Evolutionary conservation across 2,113 vertebrate species (phyloP), one percentile per base, ranked within the genome.

Genomic region (Urocynchramus pylzowi): DNA sequence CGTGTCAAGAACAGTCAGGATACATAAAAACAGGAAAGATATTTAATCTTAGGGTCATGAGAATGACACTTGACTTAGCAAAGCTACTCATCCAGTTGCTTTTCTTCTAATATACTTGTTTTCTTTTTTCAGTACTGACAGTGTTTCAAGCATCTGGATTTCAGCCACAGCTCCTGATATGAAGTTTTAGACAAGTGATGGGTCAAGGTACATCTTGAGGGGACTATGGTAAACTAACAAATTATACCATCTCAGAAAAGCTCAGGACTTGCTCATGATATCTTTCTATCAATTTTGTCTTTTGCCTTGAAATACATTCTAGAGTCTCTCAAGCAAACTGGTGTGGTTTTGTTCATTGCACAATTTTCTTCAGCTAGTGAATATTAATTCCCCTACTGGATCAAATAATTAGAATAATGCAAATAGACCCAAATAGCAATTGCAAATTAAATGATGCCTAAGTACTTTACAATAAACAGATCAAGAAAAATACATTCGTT

Each of bases 1-100:
- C 1, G 0, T 78, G 83, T 68, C 5, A 9, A 84, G 87, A 84
- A 5, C 56, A 54, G 52, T 71, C 88, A 94, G 88, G 83, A 95
- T 82, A 47, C 79, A 89, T 68, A 90, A 95, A 96, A 93, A 90
- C 95, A 96, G 95, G 95, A 97, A 96, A 96, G 90, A 84, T 96
- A 69, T 94, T 97, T 90, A 96, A 94, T 97, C 92, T 89, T 89
- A 84, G 70, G 84, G 93, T 95, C 90, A 84, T 89, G 96, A 92
- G 92, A 97, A 96, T 90, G 83, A 95, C 92, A 82, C 69, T 95
- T 90, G 93, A 81, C 92, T 92, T 84, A 93, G 80, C 88, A 93
- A 87, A 90, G 73, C 49, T 84, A 64, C 88, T 87, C 59, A 31
- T 73, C 64, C 69, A 93, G 56, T 95, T 89, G 57, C 60, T 90